These are phyloP conservation scores for Orussus abietinus DNA, from an alignment of 1,140 invertebrate species.

Conservation along the genomic window DNA sequence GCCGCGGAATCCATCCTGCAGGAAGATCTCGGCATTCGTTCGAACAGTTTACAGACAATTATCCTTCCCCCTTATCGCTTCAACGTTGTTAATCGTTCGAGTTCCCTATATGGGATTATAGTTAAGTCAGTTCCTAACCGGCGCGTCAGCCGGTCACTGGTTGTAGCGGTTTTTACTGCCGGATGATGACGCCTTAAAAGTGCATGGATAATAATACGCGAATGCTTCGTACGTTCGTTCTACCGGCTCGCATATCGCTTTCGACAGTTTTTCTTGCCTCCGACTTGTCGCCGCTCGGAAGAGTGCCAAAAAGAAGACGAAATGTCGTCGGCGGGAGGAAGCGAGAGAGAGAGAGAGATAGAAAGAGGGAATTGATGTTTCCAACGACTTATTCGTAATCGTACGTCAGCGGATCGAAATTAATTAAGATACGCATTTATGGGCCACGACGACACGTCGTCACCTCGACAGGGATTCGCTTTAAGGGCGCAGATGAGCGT, in stretches of 20 bases:
- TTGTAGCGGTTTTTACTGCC: conserved; percentile 25
- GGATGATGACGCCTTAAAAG: conserved; percentile 37
- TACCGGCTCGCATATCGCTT: conserved; percentile 15
- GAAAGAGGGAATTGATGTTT: no score
- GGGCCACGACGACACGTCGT: no score
- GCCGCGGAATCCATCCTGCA: conserved; percentile 23
- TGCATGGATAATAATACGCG: conserved; percentile 36
- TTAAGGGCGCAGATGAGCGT: no score
- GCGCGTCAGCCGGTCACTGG: conserved; percentile 15
- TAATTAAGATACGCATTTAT: no score
- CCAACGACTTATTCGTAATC: no score
- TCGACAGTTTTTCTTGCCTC: conserved; percentile 12
- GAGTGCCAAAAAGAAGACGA: no score
- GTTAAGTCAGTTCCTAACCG: conserved; percentile 14
- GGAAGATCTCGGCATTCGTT: conserved; percentile 32
- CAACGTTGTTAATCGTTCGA: conserved; percentile 36
- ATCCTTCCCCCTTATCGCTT: conserved; percentile 26
- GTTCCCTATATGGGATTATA: conserved; percentile 34
- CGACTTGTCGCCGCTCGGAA: no score
- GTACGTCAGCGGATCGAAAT: no score
- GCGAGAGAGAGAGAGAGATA: no score
- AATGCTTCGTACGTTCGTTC: conserved; percentile 15
- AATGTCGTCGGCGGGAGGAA: no score
- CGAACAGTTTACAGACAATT: conserved; percentile 39
- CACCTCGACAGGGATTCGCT: no score